Conservation (phyloP, 2,113 vertebrate species). For the Myxocyprinus asiaticus region DNA sequence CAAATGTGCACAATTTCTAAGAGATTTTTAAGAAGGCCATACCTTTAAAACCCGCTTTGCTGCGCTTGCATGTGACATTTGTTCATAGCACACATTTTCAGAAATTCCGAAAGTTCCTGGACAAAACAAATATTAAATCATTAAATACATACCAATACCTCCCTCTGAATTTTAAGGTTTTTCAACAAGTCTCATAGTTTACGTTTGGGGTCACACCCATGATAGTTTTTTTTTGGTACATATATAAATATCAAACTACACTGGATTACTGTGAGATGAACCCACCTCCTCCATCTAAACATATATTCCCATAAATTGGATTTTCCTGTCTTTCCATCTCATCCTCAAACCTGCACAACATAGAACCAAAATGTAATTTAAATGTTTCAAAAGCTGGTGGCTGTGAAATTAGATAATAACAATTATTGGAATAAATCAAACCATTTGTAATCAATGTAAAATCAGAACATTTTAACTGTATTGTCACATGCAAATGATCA, state of each 20-base stretch:
- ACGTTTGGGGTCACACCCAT: no score
- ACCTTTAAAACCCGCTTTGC: constrained; percentile 58
- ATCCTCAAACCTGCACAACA: constrained; percentile 47
- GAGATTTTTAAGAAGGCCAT: background rate
- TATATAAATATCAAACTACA: no score
- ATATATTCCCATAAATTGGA: constrained; percentile 78
- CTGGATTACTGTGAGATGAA: background rate
- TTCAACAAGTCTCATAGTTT: background rate
- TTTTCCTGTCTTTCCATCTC: constrained; percentile 62
- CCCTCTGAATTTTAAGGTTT: background rate
- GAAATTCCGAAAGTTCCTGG: constrained; percentile 32
- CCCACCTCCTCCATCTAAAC: constrained; percentile 61
- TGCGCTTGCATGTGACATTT: constrained; percentile 57
- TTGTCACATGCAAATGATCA: background rate
- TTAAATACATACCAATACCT: background rate
- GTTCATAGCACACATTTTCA: constrained; percentile 62
- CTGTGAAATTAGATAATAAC: background rate
- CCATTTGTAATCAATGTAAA: background rate
- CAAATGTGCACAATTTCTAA: background rate
- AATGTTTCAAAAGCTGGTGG: background rate
- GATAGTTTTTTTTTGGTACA: no score
- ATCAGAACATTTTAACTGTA: background rate
- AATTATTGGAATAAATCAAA: no score
- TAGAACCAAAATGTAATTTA: background rate
- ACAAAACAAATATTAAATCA: constrained; percentile 14